Base-by-base conservation (phyloP, 2,113 vertebrate species). In the Rhizomys pruinosus region DNA sequence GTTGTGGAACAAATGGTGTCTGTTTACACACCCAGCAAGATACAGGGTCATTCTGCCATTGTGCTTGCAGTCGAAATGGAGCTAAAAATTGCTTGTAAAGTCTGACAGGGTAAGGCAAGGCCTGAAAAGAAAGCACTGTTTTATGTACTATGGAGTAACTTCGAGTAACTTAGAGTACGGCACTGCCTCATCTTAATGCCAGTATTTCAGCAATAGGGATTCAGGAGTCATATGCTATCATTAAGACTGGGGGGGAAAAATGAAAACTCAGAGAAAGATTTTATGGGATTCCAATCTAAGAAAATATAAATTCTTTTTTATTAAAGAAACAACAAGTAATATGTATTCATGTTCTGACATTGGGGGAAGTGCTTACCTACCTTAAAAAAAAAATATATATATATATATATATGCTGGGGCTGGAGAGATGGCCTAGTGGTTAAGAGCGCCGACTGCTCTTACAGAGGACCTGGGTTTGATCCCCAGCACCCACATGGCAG, bases 161-260 rank as follows among this genome's bases (percentile, higher is more conserved):
- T n/a, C n/a, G 59, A 82, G 80, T 82, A 64, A 44, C 59, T 44
- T 29, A 22, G 59, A 64, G 37, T 37, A 44, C 15, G 27, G 2
- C 39, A 32, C 37, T 44, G 16, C 27, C 17, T 64, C 4, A 9
- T 25, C 34, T 10, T n/a, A 37, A 59, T 37, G 9, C 15, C 27
- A 76, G 25, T 17, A 25, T 79, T 68, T 74, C 47, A 80, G 39
- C 39, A 76, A 47, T 22, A 78, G 82, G 37, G 47, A 63, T 52
- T 69, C 37, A 85, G 9, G 11, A 19, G 20, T 64, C 61, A 66
- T 71, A 16, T 17, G 39, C 23, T 52, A 63, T 66, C 69, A 57
- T 29, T 59, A 87, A 72, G 44, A 90, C 34, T n/a, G n/a, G n/a
- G n/a, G 88, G 79, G 22, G 37, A 90, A 52, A 89, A 90, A 89